phyloP scores from a whole-genome alignment of 2,797 vertebrate species.

The Cirrhinus molitorella region DNA sequence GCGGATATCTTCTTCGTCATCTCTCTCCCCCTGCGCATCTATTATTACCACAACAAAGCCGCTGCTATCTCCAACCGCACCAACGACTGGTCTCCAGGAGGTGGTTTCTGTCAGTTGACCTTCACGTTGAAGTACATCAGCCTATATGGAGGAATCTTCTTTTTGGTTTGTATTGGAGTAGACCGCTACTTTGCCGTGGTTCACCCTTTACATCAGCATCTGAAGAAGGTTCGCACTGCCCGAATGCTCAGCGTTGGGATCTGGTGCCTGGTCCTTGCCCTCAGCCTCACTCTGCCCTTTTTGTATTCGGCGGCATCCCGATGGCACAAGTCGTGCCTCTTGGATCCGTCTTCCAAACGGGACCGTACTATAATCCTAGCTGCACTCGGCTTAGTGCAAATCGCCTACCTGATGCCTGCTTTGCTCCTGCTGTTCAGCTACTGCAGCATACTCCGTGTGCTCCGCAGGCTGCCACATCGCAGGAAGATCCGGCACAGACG shows the following conservation, averaged over 20 bases:
- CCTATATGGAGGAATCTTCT: conserved; percentile 80
- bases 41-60: conserved; percentile 73
- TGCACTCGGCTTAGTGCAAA: conserved; percentile 70
- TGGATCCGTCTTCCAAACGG: conserved; percentile 68
- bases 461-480: conserved; percentile 62
- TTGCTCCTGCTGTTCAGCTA: conserved; percentile 77
- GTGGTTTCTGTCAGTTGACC: conserved; percentile 72
- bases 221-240: conserved; percentile 64
- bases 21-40: conserved; percentile 78
- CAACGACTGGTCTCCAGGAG: conserved; percentile 66
- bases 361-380: conserved; percentile 71
- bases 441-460: conserved; percentile 72
- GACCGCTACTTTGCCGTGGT: conserved; percentile 79
- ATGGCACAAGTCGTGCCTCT: conserved; percentile 66
- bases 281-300: conserved; percentile 72
- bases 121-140: conserved; percentile 81
- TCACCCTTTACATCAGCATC: conserved; percentile 63
- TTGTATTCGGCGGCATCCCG: conserved; percentile 61
- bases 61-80: conserved; percentile 28
- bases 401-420: conserved; percentile 73
- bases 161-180: conserved; percentile 78
- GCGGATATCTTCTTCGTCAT: conserved; percentile 76
- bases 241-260: conserved; percentile 69
- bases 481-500: conserved; percentile 58
- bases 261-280: conserved; percentile 77